Evolutionary conservation across 2,113 vertebrate genomes (phyloP).

Genomic region (Phyllostomus discolor): DNA sequence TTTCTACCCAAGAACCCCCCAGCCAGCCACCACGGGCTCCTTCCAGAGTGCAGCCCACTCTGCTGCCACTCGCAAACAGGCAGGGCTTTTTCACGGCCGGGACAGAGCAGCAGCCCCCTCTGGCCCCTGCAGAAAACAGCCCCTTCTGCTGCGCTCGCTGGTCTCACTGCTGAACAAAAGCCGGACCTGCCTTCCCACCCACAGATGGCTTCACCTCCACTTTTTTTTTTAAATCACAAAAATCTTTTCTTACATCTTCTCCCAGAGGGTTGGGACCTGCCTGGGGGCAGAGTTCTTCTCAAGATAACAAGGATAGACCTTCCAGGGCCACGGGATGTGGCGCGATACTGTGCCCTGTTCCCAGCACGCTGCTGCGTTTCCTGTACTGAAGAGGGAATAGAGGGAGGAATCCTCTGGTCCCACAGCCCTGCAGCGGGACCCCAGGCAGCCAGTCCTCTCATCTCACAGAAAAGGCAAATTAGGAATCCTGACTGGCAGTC

Average conservation of each 20-base stretch:
- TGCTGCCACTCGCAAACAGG: not conserved
- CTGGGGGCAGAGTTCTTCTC: not conserved
- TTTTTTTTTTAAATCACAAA: not conserved
- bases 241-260: not conserved
- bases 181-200: not conserved
- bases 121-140: not conserved
- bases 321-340: not conserved
- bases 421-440: too few relatives aligned
- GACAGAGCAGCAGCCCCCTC: not conserved
- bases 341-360: not conserved
- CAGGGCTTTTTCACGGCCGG: not conserved
- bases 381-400: not conserved
- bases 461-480: not conserved
- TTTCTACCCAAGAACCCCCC: not conserved
- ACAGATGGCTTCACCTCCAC: not conserved
- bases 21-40: not conserved
- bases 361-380: not conserved
- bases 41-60: not conserved
- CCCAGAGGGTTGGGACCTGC: not conserved
- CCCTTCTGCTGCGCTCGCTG: not conserved
- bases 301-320: not conserved
- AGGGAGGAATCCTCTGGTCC: not conserved
- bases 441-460: not conserved
- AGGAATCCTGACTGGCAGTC: not conserved
- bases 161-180: not conserved